Percentiles rank a stretch among this genome's conserved stretches.
These are phyloP conservation scores for Himantopus leucocephalus DNA, from an alignment of 2,113 vertebrate genomes.

Conservation along the genomic window DNA sequence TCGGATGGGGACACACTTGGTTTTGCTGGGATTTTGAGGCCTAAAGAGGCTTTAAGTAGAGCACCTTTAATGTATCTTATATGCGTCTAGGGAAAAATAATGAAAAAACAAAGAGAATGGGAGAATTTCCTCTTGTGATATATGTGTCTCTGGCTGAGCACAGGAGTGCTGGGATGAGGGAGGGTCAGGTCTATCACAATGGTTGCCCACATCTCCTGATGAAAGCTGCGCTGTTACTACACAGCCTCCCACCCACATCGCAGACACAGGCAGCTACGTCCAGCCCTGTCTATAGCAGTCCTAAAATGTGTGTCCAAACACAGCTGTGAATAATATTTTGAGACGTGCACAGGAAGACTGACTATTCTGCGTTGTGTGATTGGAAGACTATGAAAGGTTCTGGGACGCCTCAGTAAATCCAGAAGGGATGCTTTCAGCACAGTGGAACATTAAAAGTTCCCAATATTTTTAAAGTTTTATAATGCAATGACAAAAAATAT, in stretches of 20 bases:
- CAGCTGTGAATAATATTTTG: constrained; percentile 34
- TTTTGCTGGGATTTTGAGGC: neutral
- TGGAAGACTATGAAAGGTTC: constrained; percentile 41
- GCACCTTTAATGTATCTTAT: neutral
- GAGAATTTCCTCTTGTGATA: neutral
- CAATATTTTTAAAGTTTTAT: constrained; percentile 20
- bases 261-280: neutral
- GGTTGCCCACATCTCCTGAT: fast-evolving
- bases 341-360: constrained; percentile 2
- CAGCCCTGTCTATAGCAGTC: neutral
- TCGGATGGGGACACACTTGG: neutral
- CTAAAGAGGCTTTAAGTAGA: neutral
- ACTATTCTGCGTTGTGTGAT: neutral
- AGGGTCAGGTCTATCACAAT: neutral
- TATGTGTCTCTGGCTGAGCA: neutral
- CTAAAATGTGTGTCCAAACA: constrained; percentile 24
- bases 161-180: neutral
- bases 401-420: neutral
- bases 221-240: neutral
- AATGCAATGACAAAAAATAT: constrained; percentile 23
- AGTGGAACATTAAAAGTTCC: neutral
- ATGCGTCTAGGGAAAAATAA: neutral
- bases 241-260: neutral
- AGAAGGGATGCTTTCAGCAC: neutral
- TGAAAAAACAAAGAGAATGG: neutral